phyloP scores from a whole-genome alignment of 2,888 invertebrate species.

The Sycophila texana region DNA sequence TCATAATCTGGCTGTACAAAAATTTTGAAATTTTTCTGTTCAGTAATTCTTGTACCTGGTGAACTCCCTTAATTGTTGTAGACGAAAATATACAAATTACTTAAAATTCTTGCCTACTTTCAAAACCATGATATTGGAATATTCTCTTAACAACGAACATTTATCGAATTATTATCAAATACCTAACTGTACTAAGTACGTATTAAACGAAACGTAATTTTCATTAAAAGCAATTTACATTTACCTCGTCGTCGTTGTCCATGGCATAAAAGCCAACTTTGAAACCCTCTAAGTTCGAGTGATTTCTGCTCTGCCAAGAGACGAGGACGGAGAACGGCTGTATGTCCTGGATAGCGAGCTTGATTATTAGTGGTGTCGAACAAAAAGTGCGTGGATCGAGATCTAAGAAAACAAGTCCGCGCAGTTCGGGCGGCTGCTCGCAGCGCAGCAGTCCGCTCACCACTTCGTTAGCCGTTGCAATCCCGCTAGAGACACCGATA shows the following conservation, averaged over 20 bases:
- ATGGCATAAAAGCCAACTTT: constrained; percentile 89
- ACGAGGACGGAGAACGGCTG: constrained; percentile 91
- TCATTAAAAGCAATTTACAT: not conserved
- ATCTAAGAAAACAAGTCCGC: constrained; percentile 85
- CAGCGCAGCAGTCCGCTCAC: constrained; percentile 75
- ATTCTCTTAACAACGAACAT: no score
- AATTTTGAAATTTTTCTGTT: no score
- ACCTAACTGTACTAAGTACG: no score
- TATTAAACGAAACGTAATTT: no score
- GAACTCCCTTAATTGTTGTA: no score
- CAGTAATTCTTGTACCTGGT: no score
- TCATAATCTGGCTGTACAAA: no score
- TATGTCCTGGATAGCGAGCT: constrained; percentile 91
- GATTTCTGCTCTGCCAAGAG: constrained; percentile 93
- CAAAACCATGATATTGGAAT: no score
- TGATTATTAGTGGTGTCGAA: constrained; percentile 88
- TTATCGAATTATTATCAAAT: no score
- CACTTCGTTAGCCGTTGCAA: not conserved
- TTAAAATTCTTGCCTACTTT: no score
- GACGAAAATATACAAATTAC: no score
- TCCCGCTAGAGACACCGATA: no score
- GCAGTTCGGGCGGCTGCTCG: constrained; percentile 88
- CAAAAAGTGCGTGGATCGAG: constrained; percentile 90
- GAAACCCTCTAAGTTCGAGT: constrained; percentile 89
- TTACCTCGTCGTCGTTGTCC: constrained; percentile 70